Evolutionary conservation across 2,797 vertebrate species (phyloP).

Genomic region (Loriculus beryllinus): DNA sequence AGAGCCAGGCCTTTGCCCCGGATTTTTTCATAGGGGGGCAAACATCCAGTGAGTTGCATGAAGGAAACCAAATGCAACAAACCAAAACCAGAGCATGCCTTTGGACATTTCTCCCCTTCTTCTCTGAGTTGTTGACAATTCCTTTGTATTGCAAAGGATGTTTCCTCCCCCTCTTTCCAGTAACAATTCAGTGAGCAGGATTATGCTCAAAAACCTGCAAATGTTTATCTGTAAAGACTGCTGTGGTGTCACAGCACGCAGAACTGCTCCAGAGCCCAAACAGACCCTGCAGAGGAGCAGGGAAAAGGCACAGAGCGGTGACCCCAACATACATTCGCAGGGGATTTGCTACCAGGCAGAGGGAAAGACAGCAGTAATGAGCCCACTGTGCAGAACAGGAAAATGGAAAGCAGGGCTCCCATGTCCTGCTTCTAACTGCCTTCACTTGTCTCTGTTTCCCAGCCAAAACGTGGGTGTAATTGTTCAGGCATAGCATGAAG

Average conservation of each 20-base stretch:
- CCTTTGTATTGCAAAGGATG: not conserved
- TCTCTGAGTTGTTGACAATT: not conserved
- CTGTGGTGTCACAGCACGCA: not conserved
- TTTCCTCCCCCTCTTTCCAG: not conserved
- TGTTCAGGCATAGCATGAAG: slow-evolving; percentile 35
- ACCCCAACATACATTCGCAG: not conserved
- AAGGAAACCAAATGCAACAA: not conserved
- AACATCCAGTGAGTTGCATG: not conserved
- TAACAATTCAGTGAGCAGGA: not conserved
- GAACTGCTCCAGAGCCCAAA: not conserved
- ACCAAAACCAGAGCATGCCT: not conserved
- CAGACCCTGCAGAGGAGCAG: not conserved
- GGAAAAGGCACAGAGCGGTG: not conserved
- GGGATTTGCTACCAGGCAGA: not conserved
- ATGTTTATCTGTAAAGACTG: not conserved
- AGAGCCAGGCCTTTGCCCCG: not conserved
- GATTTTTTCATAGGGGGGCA: not conserved
- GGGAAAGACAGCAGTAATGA: not conserved
- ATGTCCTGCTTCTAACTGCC: slow-evolving; percentile 3
- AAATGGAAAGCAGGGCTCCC: slow-evolving; percentile 5
- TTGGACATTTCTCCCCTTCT: not conserved
- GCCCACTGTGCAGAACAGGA: not conserved
- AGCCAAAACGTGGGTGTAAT: slow-evolving; percentile 47
- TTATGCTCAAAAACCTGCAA: not conserved
- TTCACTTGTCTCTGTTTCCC: slow-evolving; percentile 41